Base-by-base conservation (phyloP, 2,113 vertebrate genomes). In the Oryzias melastigma region DNA sequence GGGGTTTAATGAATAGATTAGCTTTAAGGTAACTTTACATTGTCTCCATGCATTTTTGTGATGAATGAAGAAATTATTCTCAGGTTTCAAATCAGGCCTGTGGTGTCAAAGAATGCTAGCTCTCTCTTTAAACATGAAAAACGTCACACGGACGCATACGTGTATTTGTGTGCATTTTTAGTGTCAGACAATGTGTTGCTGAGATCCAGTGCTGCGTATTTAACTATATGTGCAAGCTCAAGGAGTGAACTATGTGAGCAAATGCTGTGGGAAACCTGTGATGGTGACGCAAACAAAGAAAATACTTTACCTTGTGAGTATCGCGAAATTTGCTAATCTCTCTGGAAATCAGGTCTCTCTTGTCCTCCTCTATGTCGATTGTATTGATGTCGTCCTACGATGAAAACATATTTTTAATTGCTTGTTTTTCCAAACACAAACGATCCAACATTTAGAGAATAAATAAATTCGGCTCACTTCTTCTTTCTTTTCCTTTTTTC, bases 1-100 rank as follows among this genome's bases (percentile, higher is more conserved):
- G 96, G 97, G 96, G 97, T 97, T 98, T 97, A 99, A 99, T 99
- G 95, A 98, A 99, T 97, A 98, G 96, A 98, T 98, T 98, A 98
- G 96, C 96, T 98, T 98, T 95, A 93, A 92, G 92, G 96, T 95
- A 96, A 98, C 95, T 91, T 96, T 95, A 98, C 97, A 99, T 94
- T 91, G 95, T 93, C 96, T 97, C 95, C 96, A 98, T 98, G 97
- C 97, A 99, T 98, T 96, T 95, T 94, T 91, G 95, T 95, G 93
- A 94, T 92, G 94, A 90, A 88, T 89, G 84, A 88, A 81, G 77
- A 80, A 85, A 87, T 86, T 78, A 71, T 77, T 83, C 70, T 87
- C 65, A 79, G 61, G 66, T 83, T 67, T 84, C 80, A 83, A 84
- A 61, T 89, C 52, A 76, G 70, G 58, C 65, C 72, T 79, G 49